Evolutionary conservation across 2,113 vertebrate species (phyloP).

Genomic region (Gambusia affinis): DNA sequence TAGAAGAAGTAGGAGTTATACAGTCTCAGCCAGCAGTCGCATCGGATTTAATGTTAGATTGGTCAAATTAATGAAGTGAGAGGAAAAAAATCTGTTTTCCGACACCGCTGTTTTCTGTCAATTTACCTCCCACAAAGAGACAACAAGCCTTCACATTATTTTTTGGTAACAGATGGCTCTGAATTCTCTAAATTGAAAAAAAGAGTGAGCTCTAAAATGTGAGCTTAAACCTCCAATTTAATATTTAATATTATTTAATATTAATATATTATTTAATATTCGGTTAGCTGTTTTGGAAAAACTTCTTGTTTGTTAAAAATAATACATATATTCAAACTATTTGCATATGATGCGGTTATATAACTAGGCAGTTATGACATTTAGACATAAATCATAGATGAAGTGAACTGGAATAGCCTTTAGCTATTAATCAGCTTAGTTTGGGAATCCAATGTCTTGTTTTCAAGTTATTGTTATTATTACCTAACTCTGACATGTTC

Average conservation of each 20-base stretch:
- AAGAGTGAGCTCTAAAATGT: not conserved
- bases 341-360: too few relatives aligned
- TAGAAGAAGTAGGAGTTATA: constrained; percentile 46
- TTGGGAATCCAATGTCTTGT: too few relatives aligned
- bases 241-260: not conserved
- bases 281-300: not conserved
- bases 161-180: constrained; percentile 29
- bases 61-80: constrained; percentile 70
- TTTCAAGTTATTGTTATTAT: too few relatives aligned
- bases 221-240: not conserved
- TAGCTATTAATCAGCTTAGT: too few relatives aligned
- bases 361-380: too few relatives aligned
- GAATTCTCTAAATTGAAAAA: constrained; percentile 2
- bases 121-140: constrained; percentile 62
- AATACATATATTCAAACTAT: not conserved
- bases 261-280: not conserved
- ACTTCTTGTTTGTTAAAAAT: not conserved
- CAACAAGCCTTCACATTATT: constrained; percentile 31
- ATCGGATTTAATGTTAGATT: constrained; percentile 75
- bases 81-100: constrained; percentile 70
- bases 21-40: constrained; percentile 69
- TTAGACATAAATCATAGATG: too few relatives aligned
- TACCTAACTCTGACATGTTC: too few relatives aligned
- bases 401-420: too few relatives aligned
- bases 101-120: constrained; percentile 58